A percentile compares a stretch with the other conserved stretches of the same genome.
Conservation (phyloP, 2,888 invertebrate species). For the Muschampia plurimacula region DNA sequence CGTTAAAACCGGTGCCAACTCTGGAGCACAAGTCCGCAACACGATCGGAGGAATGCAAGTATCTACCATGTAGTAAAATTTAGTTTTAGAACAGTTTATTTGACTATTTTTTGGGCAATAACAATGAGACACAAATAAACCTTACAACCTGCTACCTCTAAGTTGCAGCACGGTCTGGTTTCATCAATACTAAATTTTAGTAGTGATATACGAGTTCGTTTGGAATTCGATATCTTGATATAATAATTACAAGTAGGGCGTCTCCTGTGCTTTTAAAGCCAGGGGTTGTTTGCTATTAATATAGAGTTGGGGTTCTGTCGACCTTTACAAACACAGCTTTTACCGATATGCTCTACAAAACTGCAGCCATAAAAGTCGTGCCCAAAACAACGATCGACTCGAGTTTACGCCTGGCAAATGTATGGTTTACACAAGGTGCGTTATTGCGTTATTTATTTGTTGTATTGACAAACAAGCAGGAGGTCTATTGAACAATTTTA, state of each 20-base stretch:
- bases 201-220: slow-evolving; percentile 15
- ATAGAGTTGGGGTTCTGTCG: slow-evolving; percentile 56
- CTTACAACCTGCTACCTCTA: neutral
- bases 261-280: slow-evolving; percentile 65
- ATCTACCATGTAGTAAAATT: too few relatives aligned
- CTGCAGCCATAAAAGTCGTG: slow-evolving; percentile 52
- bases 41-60: too few relatives aligned
- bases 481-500: neutral
- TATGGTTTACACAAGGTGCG: slow-evolving; percentile 16
- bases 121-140: neutral
- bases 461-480: slow-evolving; percentile 8
- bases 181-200: slow-evolving; percentile 18
- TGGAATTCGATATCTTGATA: slow-evolving; percentile 77
- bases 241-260: slow-evolving; percentile 63
- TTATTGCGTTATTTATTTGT: neutral
- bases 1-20: too few relatives aligned
- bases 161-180: neutral
- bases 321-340: slow-evolving; percentile 76
- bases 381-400: slow-evolving; percentile 24
- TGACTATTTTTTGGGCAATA: neutral
- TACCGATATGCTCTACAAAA: slow-evolving; percentile 73
- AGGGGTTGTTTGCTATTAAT: slow-evolving; percentile 61
- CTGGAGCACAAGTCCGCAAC: too few relatives aligned
- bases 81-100: too few relatives aligned
- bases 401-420: slow-evolving; percentile 23